Base-by-base conservation (phyloP, 92 coral and sea anemone genomes). In the Porites cylindrica region DNA sequence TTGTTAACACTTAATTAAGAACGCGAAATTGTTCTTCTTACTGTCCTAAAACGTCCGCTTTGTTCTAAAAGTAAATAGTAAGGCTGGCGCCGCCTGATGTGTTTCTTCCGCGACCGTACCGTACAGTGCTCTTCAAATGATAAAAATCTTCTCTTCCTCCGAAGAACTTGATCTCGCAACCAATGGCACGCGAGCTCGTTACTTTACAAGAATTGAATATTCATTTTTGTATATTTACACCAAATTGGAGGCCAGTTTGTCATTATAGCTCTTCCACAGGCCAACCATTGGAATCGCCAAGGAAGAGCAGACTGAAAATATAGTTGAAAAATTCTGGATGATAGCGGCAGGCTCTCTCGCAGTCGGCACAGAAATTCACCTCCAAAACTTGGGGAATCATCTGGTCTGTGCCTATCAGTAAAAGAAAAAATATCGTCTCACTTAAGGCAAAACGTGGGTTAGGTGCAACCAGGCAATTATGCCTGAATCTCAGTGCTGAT, bases 301-400 rank as follows among this genome's bases (percentile, higher is more conserved):
- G 91, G 72, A 97, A 97, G 73, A 97, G 79, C 23, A 82, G 91
- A 62, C 97, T 93, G 65, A 97, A 97, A 53, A 97, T 85, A 63
- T 85, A 92, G 70, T 97, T 94, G 75, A 89, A 97, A 62, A 93
- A 95, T 16, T 97, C 80, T 11, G 99, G 99, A 68, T 91, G 93
- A 66, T 93, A 97, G 52, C 89, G 91, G 58, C 94, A 93, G 6
- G 93, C 93, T 71, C 99, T 87, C 74, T 88, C 88, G 64, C 98
- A 95, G 83, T 97, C 99, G 1, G 99, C 97, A 47, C 82, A 75
- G 86, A 84, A 97, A 86, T 97, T 97, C 85, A 97, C 77, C 87
- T 97, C 99, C 9, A 97, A 79, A 14, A 97, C 86, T 77, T 93
- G 98, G 20, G 99, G 99, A 38, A 95, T 84, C 64, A 97, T 97